Evolutionary conservation across 2,797 vertebrate genomes (phyloP), one percentile per base, ranked within the genome.

Genomic region (Valencia hispanica): DNA sequence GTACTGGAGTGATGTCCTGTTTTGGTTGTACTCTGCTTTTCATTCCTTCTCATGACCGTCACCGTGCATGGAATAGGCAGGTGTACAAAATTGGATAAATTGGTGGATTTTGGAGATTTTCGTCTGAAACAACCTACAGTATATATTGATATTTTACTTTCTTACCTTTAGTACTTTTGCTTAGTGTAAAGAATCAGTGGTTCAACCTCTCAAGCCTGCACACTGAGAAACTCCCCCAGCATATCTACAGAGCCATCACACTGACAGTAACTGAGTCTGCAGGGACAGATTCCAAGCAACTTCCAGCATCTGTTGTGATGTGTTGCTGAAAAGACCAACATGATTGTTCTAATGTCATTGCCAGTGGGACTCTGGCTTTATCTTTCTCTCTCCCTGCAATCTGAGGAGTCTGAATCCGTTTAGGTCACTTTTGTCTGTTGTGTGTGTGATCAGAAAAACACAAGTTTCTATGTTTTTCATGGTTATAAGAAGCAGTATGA

Each of bases 391-490:
- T 73, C 34, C 50, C 30, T 82, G 32, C 70, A 63, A 80, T 36
- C 68, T n/a, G 73, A 75, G 71, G 71, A 77, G 69, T 82, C 66
- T 74, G 47, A 77, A 71, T 73, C 20, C 41, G 78, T 87, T 87
- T 55, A 47, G 53, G 61, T 83, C 53, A 63, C 12, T 53, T 68
- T 51, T 45, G 15, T 79, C 59, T 72, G 48, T 68, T 51, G 20
- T 36, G 61, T 48, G 12, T 70, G 53, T 34, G 74, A 68, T 79
- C 75, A 81, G 68, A 86, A 79, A 70, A 14, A 50, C 27, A 48
- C 25, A 34, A 0, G 48, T 84, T 84, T 84, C 78, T 82, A 51
- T 51, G 66, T 79, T 86, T 75, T 68, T 41, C 59, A 17, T 51
- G 68, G 78, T 82, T 82, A 70, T 72, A 73, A 82, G 65, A 71